Evolutionary conservation across 2,888 invertebrate species (phyloP).

Genomic region (Ichneumoninae sp.): DNA sequence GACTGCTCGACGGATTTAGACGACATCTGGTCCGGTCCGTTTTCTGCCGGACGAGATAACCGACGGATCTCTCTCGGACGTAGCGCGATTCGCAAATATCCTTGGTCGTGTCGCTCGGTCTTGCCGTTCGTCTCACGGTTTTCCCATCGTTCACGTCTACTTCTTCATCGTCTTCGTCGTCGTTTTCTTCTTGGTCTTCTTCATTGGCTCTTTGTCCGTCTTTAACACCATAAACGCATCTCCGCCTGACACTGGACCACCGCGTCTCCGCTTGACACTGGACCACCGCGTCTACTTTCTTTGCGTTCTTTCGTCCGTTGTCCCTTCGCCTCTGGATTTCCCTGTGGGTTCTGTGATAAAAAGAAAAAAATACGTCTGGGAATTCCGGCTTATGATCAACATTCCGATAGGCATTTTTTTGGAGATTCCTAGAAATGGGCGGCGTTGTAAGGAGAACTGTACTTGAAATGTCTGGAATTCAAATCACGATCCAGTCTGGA

Average conservation of each 20-base stretch:
- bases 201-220: slow-evolving; percentile 5
- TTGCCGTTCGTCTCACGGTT: background rate
- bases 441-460: too few relatives aligned
- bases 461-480: too few relatives aligned
- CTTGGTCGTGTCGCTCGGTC: background rate
- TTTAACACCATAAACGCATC: background rate
- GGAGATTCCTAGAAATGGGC: too few relatives aligned
- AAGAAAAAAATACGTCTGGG: too few relatives aligned
- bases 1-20: slow-evolving; percentile 77
- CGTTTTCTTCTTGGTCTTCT: background rate
- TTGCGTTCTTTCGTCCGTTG: background rate
- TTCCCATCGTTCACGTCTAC: slow-evolving; percentile 11
- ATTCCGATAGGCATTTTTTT: too few relatives aligned
- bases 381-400: too few relatives aligned
- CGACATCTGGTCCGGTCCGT: slow-evolving; percentile 78
- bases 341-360: background rate
- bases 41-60: slow-evolving; percentile 63
- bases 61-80: slow-evolving; percentile 29
- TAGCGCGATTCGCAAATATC: slow-evolving; percentile 47
- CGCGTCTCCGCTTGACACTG: background rate
- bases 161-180: slow-evolving; percentile 15
- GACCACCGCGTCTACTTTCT: background rate
- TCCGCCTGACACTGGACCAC: slow-evolving; percentile 4
- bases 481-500: too few relatives aligned
- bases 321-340: background rate